These are phyloP conservation scores for Cataglyphis cursor DNA, from an alignment of 2,888 invertebrate species.

Conservation along the genomic window DNA sequence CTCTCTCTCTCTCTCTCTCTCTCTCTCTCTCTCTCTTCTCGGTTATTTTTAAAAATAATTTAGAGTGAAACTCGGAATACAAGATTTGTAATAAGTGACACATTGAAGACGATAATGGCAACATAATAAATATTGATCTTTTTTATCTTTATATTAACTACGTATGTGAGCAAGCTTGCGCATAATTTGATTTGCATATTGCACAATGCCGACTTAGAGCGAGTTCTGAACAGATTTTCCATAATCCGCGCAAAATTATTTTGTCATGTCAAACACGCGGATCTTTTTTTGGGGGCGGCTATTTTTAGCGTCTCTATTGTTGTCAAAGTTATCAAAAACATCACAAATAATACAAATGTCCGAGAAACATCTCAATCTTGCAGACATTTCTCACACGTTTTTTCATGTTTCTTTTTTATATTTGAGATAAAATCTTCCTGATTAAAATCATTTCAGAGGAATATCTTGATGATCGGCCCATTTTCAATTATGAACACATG, in stretches of 20 bases:
- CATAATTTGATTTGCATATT: constrained; percentile 44
- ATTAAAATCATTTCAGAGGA: neutral
- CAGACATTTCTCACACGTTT: neutral
- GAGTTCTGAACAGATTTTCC: constrained; percentile 3
- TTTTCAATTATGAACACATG: constrained; percentile 24
- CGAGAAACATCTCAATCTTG: neutral
- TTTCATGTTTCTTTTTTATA: neutral
- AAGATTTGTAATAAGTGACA: neutral
- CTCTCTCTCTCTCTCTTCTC: neutral
- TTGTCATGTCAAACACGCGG: neutral
- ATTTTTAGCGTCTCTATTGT: neutral
- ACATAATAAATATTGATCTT: constrained; percentile 11
- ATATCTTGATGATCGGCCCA: neutral
- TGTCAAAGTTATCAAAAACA: neutral
- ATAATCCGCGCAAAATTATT: neutral
- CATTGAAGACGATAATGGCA: constrained; percentile 2
- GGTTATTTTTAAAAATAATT: constrained; percentile 14
- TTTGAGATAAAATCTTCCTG: neutral
- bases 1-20: too few species aligned
- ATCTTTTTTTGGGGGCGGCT: neutral
- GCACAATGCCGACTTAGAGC: constrained; percentile 46
- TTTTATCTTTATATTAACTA: neutral
- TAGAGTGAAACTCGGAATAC: constrained; percentile 1
- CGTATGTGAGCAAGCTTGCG: constrained; percentile 31
- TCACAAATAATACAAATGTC: neutral